phyloP scores from a whole-genome alignment of 2,113 vertebrate genomes.

The Pristiophorus japonicus region DNA sequence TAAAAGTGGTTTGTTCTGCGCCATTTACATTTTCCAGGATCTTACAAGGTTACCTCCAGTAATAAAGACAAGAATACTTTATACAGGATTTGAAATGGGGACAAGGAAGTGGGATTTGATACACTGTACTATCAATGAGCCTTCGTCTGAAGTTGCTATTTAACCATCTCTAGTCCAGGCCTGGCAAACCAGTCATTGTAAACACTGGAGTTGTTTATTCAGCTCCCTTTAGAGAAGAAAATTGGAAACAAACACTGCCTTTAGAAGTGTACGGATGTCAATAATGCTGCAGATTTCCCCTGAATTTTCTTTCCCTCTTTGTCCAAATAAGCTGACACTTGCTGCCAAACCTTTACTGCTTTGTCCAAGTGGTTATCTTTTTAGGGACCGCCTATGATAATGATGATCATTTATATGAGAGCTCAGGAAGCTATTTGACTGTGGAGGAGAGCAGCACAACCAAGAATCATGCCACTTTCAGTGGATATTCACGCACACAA shows the following conservation, averaged over 20 bases:
- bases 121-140: not conserved
- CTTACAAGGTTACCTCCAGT: not conserved
- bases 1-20: slow-evolving; percentile 22
- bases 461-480: not conserved
- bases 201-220: not conserved
- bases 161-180: not conserved
- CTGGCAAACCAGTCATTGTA: not conserved
- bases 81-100: not conserved
- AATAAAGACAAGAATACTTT: not conserved
- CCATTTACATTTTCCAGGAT: not conserved
- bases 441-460: not conserved
- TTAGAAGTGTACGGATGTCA: not conserved
- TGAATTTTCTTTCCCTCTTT: not conserved
- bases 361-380: not conserved
- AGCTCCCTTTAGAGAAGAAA: not conserved
- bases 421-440: not conserved
- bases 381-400: no score
- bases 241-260: not conserved
- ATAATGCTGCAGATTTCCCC: not conserved
- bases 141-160: not conserved
- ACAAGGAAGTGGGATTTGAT: not conserved
- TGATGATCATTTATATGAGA: no score
- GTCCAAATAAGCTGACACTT: not conserved
- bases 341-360: not conserved
- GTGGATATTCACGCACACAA: not conserved